These are phyloP conservation scores for Eupsilia transversa DNA, from an alignment of 2,888 invertebrate species.

Conservation along the genomic window DNA sequence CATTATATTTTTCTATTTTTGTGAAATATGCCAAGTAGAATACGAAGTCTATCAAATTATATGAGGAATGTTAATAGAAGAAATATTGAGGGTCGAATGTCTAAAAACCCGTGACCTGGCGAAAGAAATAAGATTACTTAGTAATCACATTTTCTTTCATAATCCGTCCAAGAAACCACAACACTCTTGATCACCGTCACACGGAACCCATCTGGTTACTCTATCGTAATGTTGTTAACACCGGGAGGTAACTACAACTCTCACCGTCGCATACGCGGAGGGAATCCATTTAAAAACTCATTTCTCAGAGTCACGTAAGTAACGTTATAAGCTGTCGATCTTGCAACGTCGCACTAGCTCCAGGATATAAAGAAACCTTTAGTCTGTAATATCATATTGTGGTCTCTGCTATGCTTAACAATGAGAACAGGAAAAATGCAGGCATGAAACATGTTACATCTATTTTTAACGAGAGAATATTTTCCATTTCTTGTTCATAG, in stretches of 20 bases:
- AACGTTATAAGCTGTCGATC: conserved; percentile 82
- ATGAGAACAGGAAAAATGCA: conserved; percentile 27
- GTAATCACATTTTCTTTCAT: background rate
- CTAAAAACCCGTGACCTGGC: no score
- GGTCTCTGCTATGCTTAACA: conserved; percentile 42
- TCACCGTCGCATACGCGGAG: conserved; percentile 68
- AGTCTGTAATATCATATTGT: conserved; percentile 39
- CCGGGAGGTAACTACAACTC: conserved; percentile 27
- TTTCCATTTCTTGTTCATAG: background rate
- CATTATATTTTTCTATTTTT: background rate
- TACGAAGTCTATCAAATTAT: background rate
- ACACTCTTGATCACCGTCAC: conserved; percentile 33
- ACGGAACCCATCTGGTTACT: conserved; percentile 11
- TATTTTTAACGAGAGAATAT: conserved; percentile 18
- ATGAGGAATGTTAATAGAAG: background rate
- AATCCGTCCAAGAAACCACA: background rate
- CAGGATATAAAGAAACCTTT: conserved; percentile 10
- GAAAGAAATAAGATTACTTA: background rate
- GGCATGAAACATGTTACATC: conserved; percentile 14
- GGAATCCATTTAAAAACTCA: conserved; percentile 86
- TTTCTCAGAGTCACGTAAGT: conserved; percentile 81
- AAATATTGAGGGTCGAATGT: background rate
- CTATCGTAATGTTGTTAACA: conserved; percentile 36
- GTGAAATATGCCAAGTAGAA: background rate
- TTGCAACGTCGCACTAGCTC: conserved; percentile 40